These are phyloP conservation scores for Lepisosteus osseus DNA, from an alignment of 2,113 vertebrate species.

Conservation along the genomic window DNA sequence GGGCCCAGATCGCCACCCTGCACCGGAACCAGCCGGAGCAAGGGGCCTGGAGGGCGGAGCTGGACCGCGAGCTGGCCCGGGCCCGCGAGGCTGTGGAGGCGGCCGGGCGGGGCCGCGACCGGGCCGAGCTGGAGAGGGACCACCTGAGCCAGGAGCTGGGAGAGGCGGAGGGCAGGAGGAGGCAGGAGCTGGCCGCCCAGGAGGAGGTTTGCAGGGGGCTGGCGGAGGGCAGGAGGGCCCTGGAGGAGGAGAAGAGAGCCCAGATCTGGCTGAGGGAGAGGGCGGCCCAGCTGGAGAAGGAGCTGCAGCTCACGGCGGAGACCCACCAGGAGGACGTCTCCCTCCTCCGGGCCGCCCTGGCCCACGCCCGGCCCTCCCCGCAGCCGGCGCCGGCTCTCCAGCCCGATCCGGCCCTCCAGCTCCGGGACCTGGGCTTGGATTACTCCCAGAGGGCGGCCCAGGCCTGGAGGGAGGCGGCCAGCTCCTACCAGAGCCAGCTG, in stretches of 20 bases:
- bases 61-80: constrained; percentile 69
- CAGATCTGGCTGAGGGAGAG: constrained; percentile 77
- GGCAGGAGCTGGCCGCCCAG: constrained; percentile 65
- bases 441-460: constrained; percentile 65
- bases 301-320: constrained; percentile 64
- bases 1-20: constrained; percentile 29
- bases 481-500: constrained; percentile 71
- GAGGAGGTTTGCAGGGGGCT: constrained; percentile 58
- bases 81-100: constrained; percentile 65
- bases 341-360: constrained; percentile 51
- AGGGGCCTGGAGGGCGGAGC: constrained; percentile 46
- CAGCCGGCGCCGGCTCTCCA: constrained; percentile 34
- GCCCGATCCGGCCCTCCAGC: constrained; percentile 40
- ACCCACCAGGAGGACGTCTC: constrained; percentile 78
- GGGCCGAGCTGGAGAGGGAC: constrained; percentile 71
- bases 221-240: constrained; percentile 58
- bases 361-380: constrained; percentile 31
- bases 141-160: constrained; percentile 68
- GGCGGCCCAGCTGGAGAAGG: constrained; percentile 72
- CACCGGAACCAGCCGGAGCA: constrained; percentile 33
- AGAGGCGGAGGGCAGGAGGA: constrained; percentile 59
- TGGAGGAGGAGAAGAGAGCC: constrained; percentile 77
- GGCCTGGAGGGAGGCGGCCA: constrained; percentile 77
- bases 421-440: constrained; percentile 70
- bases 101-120: constrained; percentile 71